phyloP scores from a whole-genome alignment of 2,113 vertebrate species.

The Pachycephala philippinensis region DNA sequence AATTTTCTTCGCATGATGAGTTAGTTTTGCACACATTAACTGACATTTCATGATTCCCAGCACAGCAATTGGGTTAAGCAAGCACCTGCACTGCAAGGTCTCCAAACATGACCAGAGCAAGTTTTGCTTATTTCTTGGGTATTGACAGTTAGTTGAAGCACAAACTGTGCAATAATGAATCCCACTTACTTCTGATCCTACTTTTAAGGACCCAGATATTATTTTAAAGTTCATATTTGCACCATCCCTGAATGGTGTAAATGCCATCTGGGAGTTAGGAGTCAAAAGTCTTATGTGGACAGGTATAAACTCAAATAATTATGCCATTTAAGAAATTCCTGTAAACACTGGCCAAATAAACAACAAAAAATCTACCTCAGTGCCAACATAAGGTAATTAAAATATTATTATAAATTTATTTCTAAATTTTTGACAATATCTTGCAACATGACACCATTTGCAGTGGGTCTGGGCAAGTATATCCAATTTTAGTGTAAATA shows the following conservation, averaged over 20 bases:
- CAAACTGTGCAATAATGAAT: background rate
- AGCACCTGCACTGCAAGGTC: constrained; percentile 62
- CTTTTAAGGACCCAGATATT: background rate
- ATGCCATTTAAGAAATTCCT: background rate
- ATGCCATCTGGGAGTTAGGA: background rate
- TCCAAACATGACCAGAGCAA: constrained; percentile 15
- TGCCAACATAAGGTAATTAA: background rate
- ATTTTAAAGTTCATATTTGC: background rate
- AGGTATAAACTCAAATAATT: background rate
- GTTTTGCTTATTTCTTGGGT: background rate
- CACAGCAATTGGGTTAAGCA: background rate
- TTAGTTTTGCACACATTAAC: constrained; percentile 55
- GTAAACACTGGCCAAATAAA: background rate
- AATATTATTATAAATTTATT: background rate
- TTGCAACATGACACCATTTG: background rate
- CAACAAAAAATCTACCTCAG: background rate
- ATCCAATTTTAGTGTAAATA: background rate
- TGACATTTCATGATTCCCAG: constrained; percentile 64
- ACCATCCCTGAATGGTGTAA: background rate
- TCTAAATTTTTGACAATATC: background rate
- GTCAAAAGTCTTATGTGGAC: background rate
- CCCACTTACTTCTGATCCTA: background rate
- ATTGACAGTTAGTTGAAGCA: constrained; percentile 22
- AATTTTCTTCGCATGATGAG: constrained; percentile 55
- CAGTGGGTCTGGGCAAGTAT: background rate